Evolutionary conservation across 2,113 vertebrate species (phyloP).

Genomic region (Thinocorus orbignyianus): DNA sequence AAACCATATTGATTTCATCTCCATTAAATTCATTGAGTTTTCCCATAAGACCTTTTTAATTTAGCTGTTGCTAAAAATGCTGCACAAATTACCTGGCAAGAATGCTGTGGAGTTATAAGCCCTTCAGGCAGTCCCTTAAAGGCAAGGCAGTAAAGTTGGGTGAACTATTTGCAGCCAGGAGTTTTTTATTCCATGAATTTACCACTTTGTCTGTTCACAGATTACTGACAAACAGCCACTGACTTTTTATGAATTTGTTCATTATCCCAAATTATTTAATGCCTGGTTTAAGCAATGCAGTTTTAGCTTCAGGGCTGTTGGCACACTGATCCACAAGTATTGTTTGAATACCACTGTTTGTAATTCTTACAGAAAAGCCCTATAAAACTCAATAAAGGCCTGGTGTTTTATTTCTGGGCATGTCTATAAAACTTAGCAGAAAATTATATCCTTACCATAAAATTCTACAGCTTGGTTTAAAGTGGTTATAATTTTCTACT

Average conservation of each 20-base stretch:
- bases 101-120: conserved; percentile 12
- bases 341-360: conserved; percentile 50
- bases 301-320: conserved; percentile 45
- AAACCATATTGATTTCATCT: conserved; percentile 54
- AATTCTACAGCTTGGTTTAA: conserved; percentile 51
- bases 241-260: conserved; percentile 54
- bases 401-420: conserved; percentile 59
- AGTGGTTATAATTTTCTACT: conserved; percentile 57
- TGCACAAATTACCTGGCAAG: conserved; percentile 55
- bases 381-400: conserved; percentile 45
- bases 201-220: conserved; percentile 3
- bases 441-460: conserved; percentile 59
- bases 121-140: conserved; percentile 56
- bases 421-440: conserved; percentile 53
- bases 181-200: conserved; percentile 34
- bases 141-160: conserved; percentile 45
- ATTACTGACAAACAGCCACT: conserved; percentile 47
- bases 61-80: conserved; percentile 56
- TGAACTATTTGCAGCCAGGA: conserved; percentile 24
- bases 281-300: conserved; percentile 21
- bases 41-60: conserved; percentile 58
- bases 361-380: conserved; percentile 53
- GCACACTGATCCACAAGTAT: conserved; percentile 30
- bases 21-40: conserved; percentile 46
- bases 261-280: conserved; percentile 49